Evolutionary conservation across 2,797 vertebrate species (phyloP), one percentile per base, ranked within the genome.

Genomic region (Acipenser oxyrinchus): DNA sequence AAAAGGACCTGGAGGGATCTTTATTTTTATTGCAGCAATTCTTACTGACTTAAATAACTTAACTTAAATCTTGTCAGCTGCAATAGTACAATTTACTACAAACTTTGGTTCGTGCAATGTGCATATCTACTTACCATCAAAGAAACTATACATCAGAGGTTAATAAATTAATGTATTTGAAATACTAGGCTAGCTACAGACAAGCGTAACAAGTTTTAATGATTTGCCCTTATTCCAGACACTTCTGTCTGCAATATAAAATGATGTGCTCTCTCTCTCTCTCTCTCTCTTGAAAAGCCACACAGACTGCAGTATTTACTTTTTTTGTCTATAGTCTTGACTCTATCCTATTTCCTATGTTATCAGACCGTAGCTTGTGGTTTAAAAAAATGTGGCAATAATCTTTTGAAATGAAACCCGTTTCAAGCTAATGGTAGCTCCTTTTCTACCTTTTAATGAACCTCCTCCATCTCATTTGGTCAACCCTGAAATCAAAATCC

Each of bases 1-100:
- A 13, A 23, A 12, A 66, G 57, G 66, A 64, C 71, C 66, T 49
- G 58, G 62, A 69, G 70, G 60, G 60, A 57, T 23, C 52, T 51
- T 58, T 64, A 68, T 37, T 60, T 61, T 52, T 59, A 65, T 68
- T 37, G 23, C 3, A 37, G 4, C 23, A 37, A 2, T 37, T 37
- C 23, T 37, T 37, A 37, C 23, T 37, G 23, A 37, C 23, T 37
- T 37, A 37, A 37, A 37, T 23, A 23, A 23, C 23, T 18, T 37
- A 37, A 37, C 23, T 37, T 37, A 37, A 37, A 37, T 18, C 15
- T 37, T 2, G 23, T 37, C 23, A 37, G 23, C 2, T 37, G 23
- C 18, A 8, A 18, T 12, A 13, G 52, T n/a, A n/a, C 49, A 62
- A 9, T 11, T 12, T 10, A n/a, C 12, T 13, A 58, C 55, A 18